phyloP scores from a whole-genome alignment of 2,797 vertebrate genomes.

The Selene dorsalis region DNA sequence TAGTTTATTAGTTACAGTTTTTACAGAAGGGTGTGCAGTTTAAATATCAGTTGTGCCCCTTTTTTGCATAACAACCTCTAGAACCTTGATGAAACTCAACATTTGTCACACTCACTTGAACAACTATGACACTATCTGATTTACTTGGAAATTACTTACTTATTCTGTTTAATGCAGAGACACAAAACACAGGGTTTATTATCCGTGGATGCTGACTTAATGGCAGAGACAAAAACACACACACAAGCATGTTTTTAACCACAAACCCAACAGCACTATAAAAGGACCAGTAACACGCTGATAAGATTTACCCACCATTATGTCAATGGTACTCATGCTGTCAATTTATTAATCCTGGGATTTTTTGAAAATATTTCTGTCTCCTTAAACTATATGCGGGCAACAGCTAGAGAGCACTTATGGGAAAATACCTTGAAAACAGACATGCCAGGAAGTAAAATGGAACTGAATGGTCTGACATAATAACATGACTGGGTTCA shows the following conservation, averaged over 20 bases:
- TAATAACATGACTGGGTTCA: background rate
- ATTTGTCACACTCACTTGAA: no score
- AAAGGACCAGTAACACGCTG: no score
- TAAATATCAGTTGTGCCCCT: background rate
- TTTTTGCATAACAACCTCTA: background rate
- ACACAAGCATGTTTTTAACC: no score
- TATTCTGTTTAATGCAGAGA: no score
- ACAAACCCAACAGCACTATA: no score
- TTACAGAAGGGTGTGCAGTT: background rate
- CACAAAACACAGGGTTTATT: no score
- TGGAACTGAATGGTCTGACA: background rate
- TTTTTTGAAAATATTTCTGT: no score
- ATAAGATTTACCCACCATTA: background rate
- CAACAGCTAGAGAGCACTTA: background rate
- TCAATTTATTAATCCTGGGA: background rate
- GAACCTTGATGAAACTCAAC: background rate
- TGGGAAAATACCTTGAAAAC: background rate
- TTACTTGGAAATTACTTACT: background rate
- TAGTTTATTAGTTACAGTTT: background rate
- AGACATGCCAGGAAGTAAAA: background rate
- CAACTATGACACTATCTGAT: background rate
- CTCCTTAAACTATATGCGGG: background rate
- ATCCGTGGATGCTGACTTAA: background rate
- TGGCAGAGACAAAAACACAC: no score
- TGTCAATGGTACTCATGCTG: background rate